These are phyloP conservation scores for Pseudeuparius sepicola DNA, from an alignment of 2,888 invertebrate genomes.

Conservation along the genomic window DNA sequence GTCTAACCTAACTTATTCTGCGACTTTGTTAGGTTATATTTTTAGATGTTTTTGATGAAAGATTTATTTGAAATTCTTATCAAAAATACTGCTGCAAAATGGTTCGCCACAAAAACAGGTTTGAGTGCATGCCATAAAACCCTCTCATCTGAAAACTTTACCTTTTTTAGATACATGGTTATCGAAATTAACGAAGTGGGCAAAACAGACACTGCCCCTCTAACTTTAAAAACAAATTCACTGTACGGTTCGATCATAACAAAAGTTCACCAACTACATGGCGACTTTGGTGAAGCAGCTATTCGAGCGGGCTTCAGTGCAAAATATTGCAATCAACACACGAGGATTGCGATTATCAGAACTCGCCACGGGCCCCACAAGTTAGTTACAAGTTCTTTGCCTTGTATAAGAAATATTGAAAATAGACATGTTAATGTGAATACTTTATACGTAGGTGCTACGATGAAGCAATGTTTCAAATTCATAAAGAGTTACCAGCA, in stretches of 20 bases:
- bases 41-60: neutral
- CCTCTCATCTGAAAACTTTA: conserved; percentile 8
- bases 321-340: conserved; percentile 70
- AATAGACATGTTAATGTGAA: conserved; percentile 50
- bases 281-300: conserved; percentile 66
- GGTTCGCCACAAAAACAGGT: conserved; percentile 35
- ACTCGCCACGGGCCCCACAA: conserved; percentile 66
- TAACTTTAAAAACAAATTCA: conserved; percentile 43
- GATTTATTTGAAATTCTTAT: neutral
- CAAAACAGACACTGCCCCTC: conserved; percentile 41
- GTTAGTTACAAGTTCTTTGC: conserved; percentile 57
- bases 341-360: conserved; percentile 63
- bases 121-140: neutral
- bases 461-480: conserved; percentile 67
- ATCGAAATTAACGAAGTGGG: conserved; percentile 49
- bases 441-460: conserved; percentile 66
- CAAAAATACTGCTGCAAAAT: conserved; percentile 19
- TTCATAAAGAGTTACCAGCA: conserved; percentile 61
- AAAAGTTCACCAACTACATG: conserved; percentile 60
- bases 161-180: conserved; percentile 53
- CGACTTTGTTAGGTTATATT: conserved; percentile 1
- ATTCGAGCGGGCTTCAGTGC: conserved; percentile 61
- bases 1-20: too few species aligned
- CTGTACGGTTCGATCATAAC: conserved; percentile 48
- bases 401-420: conserved; percentile 58